Evolutionary conservation across 2,888 invertebrate species (phyloP).

Genomic region (Pherbina coryleti): DNA sequence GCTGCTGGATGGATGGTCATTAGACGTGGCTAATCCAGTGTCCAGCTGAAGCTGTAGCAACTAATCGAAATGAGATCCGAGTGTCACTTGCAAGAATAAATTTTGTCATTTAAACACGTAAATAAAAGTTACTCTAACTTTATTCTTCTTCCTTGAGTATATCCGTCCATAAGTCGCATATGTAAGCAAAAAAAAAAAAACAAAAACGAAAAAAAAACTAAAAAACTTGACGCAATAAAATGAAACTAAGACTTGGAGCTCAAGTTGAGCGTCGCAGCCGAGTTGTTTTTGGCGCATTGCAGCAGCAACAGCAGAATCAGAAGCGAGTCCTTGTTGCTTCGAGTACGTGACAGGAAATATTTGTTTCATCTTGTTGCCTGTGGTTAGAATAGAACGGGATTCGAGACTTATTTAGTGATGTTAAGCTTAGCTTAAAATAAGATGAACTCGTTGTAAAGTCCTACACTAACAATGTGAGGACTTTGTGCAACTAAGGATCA

Average conservation of each 20-base stretch:
- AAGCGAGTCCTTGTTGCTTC: neutral
- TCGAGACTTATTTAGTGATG: neutral
- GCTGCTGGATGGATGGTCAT: constrained; percentile 1
- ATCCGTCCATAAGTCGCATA: neutral
- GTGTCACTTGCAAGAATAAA: constrained; percentile 8
- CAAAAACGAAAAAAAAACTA: too few relatives aligned
- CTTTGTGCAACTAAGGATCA: neutral
- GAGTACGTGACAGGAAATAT: constrained; percentile 20
- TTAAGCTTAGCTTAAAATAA: neutral
- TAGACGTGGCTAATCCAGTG: constrained; percentile 25
- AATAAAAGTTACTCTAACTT: constrained; percentile 9
- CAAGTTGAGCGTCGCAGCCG: neutral
- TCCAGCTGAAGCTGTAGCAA: constrained; percentile 2
- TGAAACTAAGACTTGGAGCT: neutral
- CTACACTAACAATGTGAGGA: neutral
- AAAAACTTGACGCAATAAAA: constrained; percentile 15
- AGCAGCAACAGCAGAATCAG: neutral
- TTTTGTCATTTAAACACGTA: constrained; percentile 26
- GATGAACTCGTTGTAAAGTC: neutral
- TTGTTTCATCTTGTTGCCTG: neutral
- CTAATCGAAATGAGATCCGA: constrained; percentile 17
- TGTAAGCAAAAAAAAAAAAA: constrained; percentile 1
- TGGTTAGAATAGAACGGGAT: neutral
- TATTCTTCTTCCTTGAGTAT: neutral
- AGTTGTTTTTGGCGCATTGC: constrained; percentile 26